Evolutionary conservation across 2,113 vertebrate species (phyloP).

Genomic region (Uropsilus gracilis): DNA sequence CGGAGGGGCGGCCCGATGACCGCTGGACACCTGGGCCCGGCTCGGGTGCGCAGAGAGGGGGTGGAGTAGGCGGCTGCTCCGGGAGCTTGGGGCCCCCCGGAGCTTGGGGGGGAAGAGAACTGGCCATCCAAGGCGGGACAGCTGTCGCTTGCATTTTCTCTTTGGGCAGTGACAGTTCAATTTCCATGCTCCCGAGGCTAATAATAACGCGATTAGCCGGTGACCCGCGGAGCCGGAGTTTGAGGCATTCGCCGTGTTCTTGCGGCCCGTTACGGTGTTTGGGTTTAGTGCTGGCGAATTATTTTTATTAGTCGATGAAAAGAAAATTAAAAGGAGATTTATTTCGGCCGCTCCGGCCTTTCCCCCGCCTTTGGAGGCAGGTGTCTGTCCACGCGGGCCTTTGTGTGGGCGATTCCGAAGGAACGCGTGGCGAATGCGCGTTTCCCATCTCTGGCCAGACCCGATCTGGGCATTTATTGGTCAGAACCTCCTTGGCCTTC

Average conservation of each 20-base stretch:
- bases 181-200: conserved; percentile 79
- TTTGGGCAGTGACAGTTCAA: conserved; percentile 79
- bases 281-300: conserved; percentile 80
- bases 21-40: neutral
- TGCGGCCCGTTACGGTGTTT: conserved; percentile 75
- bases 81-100: conserved; percentile 2
- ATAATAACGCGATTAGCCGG: conserved; percentile 82
- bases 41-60: no score
- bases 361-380: conserved; percentile 12
- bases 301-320: conserved; percentile 83
- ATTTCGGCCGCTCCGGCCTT: conserved; percentile 49
- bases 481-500: neutral
- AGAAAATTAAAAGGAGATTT: conserved; percentile 83
- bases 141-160: conserved; percentile 81
- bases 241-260: conserved; percentile 80
- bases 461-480: neutral
- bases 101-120: conserved; percentile 57
- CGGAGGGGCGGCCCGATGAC: conserved; percentile 21
- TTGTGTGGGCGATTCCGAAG: conserved; percentile 8
- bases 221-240: conserved; percentile 72
- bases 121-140: conserved; percentile 67
- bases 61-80: neutral
- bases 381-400: conserved; percentile 7
- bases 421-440: neutral
- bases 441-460: neutral